Conservation (phyloP, 92 coral and sea anemone species). For the Bergia puertoricense region DNA sequence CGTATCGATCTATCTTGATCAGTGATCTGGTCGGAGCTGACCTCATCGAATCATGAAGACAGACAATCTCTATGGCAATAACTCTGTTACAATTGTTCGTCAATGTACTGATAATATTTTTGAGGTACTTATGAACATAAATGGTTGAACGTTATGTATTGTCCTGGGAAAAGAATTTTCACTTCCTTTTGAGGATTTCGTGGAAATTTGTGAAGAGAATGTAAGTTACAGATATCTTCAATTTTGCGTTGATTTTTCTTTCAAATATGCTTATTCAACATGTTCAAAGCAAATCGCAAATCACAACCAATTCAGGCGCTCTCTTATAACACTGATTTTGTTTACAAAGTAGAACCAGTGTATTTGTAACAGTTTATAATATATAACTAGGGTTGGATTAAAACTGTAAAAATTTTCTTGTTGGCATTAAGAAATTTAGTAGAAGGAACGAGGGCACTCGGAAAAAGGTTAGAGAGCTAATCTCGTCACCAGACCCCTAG, state of each 20-base stretch:
- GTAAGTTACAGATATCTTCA: too few relatives aligned
- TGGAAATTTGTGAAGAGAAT: not conserved
- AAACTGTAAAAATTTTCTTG: too few relatives aligned
- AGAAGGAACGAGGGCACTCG: too few relatives aligned
- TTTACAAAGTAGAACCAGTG: too few relatives aligned
- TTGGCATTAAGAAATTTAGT: too few relatives aligned
- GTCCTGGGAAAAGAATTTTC: not conserved
- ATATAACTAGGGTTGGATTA: too few relatives aligned
- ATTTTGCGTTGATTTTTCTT: not conserved
- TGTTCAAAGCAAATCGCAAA: not conserved
- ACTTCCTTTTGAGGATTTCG: not conserved
- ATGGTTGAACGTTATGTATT: not conserved
- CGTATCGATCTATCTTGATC: conserved; percentile 30
- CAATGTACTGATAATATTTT: not conserved
- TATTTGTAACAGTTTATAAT: too few relatives aligned
- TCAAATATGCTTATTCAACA: not conserved
- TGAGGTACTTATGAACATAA: not conserved
- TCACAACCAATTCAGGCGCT: not conserved
- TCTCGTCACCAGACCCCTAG: too few relatives aligned
- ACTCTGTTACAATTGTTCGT: not conserved
- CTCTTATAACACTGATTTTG: not conserved
- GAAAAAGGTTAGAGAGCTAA: too few relatives aligned
- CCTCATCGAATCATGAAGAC: conserved; percentile 11
- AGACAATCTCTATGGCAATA: not conserved
- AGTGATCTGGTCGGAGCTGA: conserved; percentile 30